phyloP scores from a whole-genome alignment of 2,888 invertebrate genomes.

The Synergus laeviventris region DNA sequence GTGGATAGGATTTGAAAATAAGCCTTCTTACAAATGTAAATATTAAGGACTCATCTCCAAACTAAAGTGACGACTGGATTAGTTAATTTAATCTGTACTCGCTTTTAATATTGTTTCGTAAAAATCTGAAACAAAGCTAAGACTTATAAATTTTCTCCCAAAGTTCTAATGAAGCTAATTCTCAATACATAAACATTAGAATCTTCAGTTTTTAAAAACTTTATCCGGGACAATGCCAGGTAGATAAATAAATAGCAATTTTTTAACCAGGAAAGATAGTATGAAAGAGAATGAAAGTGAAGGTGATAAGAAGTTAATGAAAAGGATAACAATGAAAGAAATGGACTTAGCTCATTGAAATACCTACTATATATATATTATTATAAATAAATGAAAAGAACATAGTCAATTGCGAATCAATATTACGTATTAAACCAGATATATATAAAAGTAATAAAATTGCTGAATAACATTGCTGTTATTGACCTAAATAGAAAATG shows the following conservation, averaged over 20 bases:
- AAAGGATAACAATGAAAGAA: slow-evolving; percentile 41
- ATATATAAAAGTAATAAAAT: slow-evolving; percentile 46
- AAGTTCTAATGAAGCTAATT: neutral
- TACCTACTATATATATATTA: slow-evolving; percentile 56
- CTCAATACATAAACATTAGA: neutral
- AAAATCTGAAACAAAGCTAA: neutral
- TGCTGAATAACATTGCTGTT: slow-evolving; percentile 44
- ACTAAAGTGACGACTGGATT: neutral
- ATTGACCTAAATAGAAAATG: slow-evolving; percentile 14
- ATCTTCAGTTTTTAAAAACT: neutral
- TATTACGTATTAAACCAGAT: slow-evolving; percentile 62
- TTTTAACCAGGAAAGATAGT: slow-evolving; percentile 9
- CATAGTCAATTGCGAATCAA: slow-evolving; percentile 70
- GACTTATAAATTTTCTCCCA: neutral
- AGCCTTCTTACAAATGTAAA: slow-evolving; percentile 19
- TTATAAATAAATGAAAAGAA: slow-evolving; percentile 52
- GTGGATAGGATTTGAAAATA: slow-evolving; percentile 46
- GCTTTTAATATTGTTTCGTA: neutral
- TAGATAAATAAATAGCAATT: neutral
- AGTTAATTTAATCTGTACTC: neutral
- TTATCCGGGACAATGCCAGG: neutral
- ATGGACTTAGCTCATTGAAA: slow-evolving; percentile 46
- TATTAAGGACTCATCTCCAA: neutral
- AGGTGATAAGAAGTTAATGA: slow-evolving; percentile 42
- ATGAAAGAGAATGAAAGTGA: slow-evolving; percentile 41